A percentile compares a stretch with the other conserved stretches of the same genome.
Conservation (phyloP, 37 sponge, comb jelly and placozoan genomes). For the Ephydatia muelleri region DNA sequence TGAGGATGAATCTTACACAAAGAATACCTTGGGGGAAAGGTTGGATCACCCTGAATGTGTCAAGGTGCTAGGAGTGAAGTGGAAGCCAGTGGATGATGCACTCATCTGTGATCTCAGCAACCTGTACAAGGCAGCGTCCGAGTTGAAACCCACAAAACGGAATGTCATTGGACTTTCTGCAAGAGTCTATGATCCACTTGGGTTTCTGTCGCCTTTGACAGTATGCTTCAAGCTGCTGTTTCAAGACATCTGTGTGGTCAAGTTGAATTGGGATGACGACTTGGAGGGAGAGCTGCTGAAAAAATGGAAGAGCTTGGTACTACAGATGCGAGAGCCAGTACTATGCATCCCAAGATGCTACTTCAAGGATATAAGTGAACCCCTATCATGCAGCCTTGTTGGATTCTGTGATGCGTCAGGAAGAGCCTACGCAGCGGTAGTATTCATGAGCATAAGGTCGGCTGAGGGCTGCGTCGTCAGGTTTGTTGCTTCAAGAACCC, state of each 20-base stretch:
- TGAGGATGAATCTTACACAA: too few relatives aligned
- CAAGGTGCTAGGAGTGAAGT: too few relatives aligned
- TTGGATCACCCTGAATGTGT: too few relatives aligned
- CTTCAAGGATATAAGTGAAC: background rate
- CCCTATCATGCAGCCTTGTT: too few relatives aligned
- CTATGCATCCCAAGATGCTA: slow-evolving; percentile 4
- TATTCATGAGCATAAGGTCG: too few relatives aligned
- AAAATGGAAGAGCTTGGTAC: background rate
- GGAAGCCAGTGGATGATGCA: too few relatives aligned
- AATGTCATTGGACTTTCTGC: background rate
- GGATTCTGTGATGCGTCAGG: too few relatives aligned
- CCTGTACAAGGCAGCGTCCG: too few relatives aligned
- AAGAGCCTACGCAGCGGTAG: too few relatives aligned
- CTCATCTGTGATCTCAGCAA: too few relatives aligned
- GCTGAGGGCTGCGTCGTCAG: background rate
- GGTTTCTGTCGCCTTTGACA: slow-evolving; percentile 23
- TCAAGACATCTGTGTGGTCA: background rate
- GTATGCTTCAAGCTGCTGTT: slow-evolving; percentile 22
- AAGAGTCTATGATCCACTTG: slow-evolving; percentile 28
- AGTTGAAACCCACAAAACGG: slow-evolving; percentile 19
- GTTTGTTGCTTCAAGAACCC: slow-evolving; percentile 4
- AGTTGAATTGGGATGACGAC: slow-evolving; percentile 16
- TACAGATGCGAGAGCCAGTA: background rate
- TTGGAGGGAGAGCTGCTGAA: background rate
- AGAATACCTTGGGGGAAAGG: too few relatives aligned